Evolutionary conservation across 2,113 vertebrate species (phyloP).

Genomic region (Tragelaphus strepsiceros): DNA sequence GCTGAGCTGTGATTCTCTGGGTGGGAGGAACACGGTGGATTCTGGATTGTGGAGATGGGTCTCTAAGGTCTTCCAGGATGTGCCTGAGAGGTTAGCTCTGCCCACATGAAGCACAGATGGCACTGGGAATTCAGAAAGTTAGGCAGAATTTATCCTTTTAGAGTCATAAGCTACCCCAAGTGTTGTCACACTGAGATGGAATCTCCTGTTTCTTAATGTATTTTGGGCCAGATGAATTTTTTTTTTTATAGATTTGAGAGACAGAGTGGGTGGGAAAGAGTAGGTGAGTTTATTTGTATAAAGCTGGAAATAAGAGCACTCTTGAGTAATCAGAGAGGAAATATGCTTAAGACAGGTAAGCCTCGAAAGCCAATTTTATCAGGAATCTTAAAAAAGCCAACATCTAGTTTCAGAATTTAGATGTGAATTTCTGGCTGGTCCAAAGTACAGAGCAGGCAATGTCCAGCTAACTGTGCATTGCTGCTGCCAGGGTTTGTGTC

Average conservation of each 20-base stretch:
- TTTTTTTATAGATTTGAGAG: background rate
- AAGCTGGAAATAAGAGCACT: background rate
- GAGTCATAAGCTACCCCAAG: background rate
- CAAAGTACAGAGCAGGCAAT: background rate
- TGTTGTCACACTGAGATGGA: background rate
- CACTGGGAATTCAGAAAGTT: background rate
- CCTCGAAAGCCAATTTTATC: background rate
- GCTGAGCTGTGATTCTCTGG: constrained; percentile 36
- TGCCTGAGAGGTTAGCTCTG: background rate
- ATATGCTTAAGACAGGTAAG: background rate
- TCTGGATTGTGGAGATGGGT: background rate
- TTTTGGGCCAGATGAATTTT: background rate
- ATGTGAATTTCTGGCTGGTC: background rate
- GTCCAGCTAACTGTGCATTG: background rate
- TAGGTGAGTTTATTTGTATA: background rate
- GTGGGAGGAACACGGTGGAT: background rate
- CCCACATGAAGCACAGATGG: background rate
- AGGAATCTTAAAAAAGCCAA: constrained; percentile 12
- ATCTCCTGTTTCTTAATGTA: constrained; percentile 18
- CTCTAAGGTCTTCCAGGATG: background rate
- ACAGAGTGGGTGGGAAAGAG: background rate
- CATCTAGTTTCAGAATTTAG: background rate
- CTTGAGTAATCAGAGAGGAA: constrained; percentile 24
- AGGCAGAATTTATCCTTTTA: background rate
- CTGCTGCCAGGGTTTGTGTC: background rate